Evolutionary conservation across 2,797 vertebrate species (phyloP).

Genomic region (Thalassophryne amazonica): DNA sequence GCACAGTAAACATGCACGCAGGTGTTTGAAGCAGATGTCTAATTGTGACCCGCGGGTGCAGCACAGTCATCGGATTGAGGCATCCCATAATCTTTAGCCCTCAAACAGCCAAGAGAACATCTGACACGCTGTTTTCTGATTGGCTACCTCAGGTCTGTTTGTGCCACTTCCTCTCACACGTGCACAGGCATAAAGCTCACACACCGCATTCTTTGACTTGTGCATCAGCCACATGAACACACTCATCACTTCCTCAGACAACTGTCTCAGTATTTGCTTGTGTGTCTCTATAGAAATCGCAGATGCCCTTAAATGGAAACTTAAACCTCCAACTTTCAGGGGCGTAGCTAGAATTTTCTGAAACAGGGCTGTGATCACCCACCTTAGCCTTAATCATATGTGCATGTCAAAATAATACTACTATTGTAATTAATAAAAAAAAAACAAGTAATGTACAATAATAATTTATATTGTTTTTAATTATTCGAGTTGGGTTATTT

Average conservation of each 20-base stretch:
- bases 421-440: too few species aligned
- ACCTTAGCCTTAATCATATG: too few species aligned
- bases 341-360: too few species aligned
- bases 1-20: background rate
- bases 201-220: background rate
- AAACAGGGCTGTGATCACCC: too few species aligned
- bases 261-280: slow-evolving; percentile 28
- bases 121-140: slow-evolving; percentile 3
- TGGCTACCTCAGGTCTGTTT: slow-evolving; percentile 3
- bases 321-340: slow-evolving; percentile 12
- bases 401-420: too few species aligned
- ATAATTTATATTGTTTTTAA: too few species aligned
- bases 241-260: slow-evolving; percentile 34
- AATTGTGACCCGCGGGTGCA: background rate
- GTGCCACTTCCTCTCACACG: background rate
- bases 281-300: slow-evolving; percentile 51
- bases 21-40: slow-evolving; percentile 14
- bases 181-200: background rate
- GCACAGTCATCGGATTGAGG: background rate
- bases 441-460: too few species aligned
- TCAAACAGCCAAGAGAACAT: slow-evolving; percentile 6
- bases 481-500: too few species aligned
- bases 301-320: slow-evolving; percentile 12
- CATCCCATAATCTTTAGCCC: slow-evolving; percentile 17
- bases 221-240: too few species aligned